These are phyloP conservation scores for Epinotia ramella DNA, from an alignment of 2,888 invertebrate species.

Conservation along the genomic window DNA sequence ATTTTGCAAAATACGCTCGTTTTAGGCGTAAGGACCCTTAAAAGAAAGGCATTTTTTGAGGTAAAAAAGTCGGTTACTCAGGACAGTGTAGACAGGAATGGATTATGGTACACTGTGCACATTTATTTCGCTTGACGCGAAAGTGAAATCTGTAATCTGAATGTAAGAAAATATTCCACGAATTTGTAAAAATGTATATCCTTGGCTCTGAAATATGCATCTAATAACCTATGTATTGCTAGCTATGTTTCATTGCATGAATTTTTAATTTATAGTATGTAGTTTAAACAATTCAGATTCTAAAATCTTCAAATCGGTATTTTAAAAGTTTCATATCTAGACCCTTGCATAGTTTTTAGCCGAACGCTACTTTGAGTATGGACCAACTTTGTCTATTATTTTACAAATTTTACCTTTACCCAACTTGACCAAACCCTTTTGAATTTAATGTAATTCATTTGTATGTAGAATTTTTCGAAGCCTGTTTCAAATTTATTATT, in stretches of 20 bases:
- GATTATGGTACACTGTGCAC: background rate
- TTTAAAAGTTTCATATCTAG: constrained; percentile 55
- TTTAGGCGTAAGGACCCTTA: no score
- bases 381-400: constrained; percentile 68
- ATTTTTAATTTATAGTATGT: constrained; percentile 24
- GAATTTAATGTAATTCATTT: constrained; percentile 59
- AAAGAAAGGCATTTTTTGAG: background rate
- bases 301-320: constrained; percentile 40
- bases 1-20: no score
- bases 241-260: constrained; percentile 2
- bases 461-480: constrained; percentile 69
- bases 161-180: background rate
- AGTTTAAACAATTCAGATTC: constrained; percentile 28
- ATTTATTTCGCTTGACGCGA: background rate
- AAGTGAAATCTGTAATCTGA: background rate
- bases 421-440: constrained; percentile 70
- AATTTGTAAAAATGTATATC: constrained; percentile 1
- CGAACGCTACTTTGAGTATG: constrained; percentile 65
- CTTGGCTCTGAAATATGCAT: background rate
- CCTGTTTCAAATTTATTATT: constrained; percentile 66
- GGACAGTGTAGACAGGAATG: background rate
- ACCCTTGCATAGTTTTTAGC: constrained; percentile 53
- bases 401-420: constrained; percentile 58
- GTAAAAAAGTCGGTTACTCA: background rate
- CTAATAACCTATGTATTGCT: background rate